Conservation (phyloP, 2,888 invertebrate genomes). For the Volucella bombylans region DNA sequence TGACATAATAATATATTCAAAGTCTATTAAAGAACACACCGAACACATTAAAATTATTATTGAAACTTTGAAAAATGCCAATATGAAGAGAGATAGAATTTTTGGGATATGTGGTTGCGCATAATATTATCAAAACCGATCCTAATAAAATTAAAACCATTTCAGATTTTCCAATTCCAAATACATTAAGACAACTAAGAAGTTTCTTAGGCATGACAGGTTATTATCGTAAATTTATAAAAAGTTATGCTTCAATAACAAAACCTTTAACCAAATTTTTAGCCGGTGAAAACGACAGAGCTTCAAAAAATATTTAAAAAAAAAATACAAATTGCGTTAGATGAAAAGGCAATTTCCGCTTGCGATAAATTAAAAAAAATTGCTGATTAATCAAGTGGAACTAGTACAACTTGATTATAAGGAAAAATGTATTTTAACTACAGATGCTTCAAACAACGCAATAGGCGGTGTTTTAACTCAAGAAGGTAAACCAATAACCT, state of each 20-base stretch:
- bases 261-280: slow-evolving; percentile 69
- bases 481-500: slow-evolving; percentile 76
- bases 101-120: slow-evolving; percentile 45
- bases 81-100: slow-evolving; percentile 74
- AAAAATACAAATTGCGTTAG: slow-evolving; percentile 61
- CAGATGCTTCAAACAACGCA: slow-evolving; percentile 77
- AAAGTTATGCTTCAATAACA: too few relatives aligned
- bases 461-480: slow-evolving; percentile 77
- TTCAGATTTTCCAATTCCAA: slow-evolving; percentile 61
- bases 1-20: slow-evolving; percentile 72
- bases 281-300: slow-evolving; percentile 61
- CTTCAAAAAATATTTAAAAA: slow-evolving; percentile 68
- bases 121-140: slow-evolving; percentile 63
- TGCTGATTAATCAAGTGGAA: slow-evolving; percentile 21
- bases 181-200: slow-evolving; percentile 68
- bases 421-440: slow-evolving; percentile 55
- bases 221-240: slow-evolving; percentile 24
- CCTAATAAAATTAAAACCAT: slow-evolving; percentile 70
- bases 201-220: slow-evolving; percentile 66
- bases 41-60: too few relatives aligned
- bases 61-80: slow-evolving; percentile 47
- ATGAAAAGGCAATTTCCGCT: slow-evolving; percentile 48
- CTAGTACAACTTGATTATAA: slow-evolving; percentile 7
- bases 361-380: slow-evolving; percentile 48
- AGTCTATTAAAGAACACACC: not conserved